Conservation (phyloP, 2,888 invertebrate species). For the Atrina japonica region DNA sequence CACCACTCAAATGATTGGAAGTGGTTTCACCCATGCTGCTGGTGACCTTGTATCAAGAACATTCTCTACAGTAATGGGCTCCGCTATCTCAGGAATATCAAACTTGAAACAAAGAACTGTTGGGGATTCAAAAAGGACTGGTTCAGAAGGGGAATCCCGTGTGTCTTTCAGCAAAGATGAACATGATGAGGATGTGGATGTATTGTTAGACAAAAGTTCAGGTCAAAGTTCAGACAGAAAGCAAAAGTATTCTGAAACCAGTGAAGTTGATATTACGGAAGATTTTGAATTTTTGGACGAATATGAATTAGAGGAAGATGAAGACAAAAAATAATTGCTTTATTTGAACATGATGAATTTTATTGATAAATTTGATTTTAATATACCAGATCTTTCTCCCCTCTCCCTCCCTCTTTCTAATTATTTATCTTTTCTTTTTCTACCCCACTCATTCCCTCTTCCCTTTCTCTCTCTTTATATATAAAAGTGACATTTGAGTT, state of each 20-base stretch:
- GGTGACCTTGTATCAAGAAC: slow-evolving; percentile 66
- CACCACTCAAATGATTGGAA: slow-evolving; percentile 13
- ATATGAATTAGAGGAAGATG: slow-evolving; percentile 52
- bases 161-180: slow-evolving; percentile 35
- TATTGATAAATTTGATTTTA: no score
- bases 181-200: slow-evolving; percentile 21
- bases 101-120: slow-evolving; percentile 21
- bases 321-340: no score
- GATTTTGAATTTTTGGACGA: slow-evolving; percentile 76
- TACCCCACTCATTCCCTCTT: no score
- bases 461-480: no score
- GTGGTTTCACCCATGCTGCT: no score
- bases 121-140: not conserved
- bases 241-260: slow-evolving; percentile 11
- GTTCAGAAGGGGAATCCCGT: slow-evolving; percentile 34
- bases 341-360: no score
- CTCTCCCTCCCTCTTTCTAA: no score
- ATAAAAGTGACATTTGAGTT: no score
- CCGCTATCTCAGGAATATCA: slow-evolving; percentile 53
- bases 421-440: no score
- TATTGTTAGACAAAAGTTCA: no score
- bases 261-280: slow-evolving; percentile 64
- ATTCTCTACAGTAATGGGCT: slow-evolving; percentile 67
- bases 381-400: no score
- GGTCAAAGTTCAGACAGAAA: slow-evolving; percentile 7